Evolutionary conservation across 2,888 invertebrate genomes (phyloP), one percentile per base, ranked within the genome.

Genomic region (Alviniconcha strummeri): DNA sequence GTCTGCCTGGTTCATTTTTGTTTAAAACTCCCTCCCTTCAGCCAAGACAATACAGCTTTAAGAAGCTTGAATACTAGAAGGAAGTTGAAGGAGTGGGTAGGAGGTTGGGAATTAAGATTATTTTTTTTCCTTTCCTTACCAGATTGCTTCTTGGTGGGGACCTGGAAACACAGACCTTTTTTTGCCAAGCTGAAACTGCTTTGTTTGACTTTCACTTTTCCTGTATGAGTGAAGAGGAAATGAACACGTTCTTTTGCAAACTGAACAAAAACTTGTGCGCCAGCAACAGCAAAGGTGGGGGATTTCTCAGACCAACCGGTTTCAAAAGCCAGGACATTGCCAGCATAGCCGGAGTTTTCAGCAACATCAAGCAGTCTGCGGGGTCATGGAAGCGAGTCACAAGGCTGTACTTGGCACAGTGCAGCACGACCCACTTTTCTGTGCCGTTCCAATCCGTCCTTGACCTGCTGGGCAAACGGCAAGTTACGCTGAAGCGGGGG

Each of bases 401-500:
- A 0, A 83, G 81, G 4, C 80, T 83, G 60, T 90, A 90, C 86
- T 71, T 88, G n/a, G 80, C 85, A n/a, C 89, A 88, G 52, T 79
- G 81, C n/a, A 64, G 80, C 5, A 72, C 52, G 54, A 64, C 77
- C 2, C 92, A 85, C 88, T 91, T 95, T 83, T 87, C 92, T 91
- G 93, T 96, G 76, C 94, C 95, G 86, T 96, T 96, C 89, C 94
- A 94, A 85, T 92, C 95, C 86, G 95, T 96, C 86, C 93, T 95
- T 36, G 91, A 94, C 67, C 93, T 96, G 86, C 92, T 96, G 81
- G 94, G 94, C 54, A 93, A 91, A 84, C 94, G 95, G 87, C 93
- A 95, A 89, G 95, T 96, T 17, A 94, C 94, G 85, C 13, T 86
- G 7, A 9, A 79, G 13, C 69, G 79, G 79, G 86, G 84, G 67